Percentiles rank a stretch among this genome's conserved stretches.
phyloP scores from a whole-genome alignment of 2,888 invertebrate genomes.

The Drosophila conformis region DNA sequence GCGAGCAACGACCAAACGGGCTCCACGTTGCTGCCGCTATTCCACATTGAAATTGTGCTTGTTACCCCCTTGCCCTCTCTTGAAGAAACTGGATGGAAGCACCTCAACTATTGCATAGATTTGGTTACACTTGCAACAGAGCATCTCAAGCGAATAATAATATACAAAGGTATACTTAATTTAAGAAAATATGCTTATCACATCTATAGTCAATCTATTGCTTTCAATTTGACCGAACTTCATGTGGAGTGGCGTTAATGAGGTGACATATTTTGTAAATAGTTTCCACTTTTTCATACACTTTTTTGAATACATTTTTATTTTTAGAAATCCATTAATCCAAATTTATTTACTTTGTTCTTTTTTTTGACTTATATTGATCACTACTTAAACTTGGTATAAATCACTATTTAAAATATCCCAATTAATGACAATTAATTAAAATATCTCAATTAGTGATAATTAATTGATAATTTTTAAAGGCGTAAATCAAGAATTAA shows the following conservation, averaged over 20 bases:
- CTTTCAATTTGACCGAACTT: not conserved
- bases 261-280: no score
- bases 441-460: not conserved
- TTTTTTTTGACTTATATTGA: not conserved
- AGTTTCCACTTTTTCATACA: not conserved
- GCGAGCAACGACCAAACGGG: conserved; percentile 83
- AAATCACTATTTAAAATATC: not conserved
- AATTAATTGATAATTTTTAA: not conserved
- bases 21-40: conserved; percentile 54
- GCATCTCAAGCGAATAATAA: not conserved
- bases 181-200: not conserved
- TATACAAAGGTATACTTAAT: not conserved
- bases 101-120: not conserved
- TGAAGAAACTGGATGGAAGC: not conserved
- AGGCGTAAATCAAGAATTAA: not conserved
- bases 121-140: not conserved
- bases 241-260: not conserved
- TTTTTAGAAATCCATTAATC: not conserved
- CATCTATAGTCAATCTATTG: not conserved
- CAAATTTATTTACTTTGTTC: not conserved
- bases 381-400: not conserved
- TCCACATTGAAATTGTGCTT: conserved; percentile 51
- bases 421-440: no score
- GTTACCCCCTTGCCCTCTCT: conserved; percentile 5
- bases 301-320: not conserved